These are phyloP conservation scores for Pheosia gnoma DNA, from an alignment of 2,888 invertebrate genomes.

Conservation along the genomic window DNA sequence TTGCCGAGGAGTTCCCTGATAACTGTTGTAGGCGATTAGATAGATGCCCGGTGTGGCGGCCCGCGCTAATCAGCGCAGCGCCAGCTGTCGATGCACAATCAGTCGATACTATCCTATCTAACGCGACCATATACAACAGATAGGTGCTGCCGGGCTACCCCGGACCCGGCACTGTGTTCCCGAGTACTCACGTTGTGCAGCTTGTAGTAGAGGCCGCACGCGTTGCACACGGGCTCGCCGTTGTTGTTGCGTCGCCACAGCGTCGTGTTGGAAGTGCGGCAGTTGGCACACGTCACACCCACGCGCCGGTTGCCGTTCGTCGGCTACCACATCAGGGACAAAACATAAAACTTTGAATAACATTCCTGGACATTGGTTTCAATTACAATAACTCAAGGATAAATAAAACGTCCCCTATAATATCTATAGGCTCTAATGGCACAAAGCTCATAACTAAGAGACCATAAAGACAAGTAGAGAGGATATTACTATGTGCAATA, in stretches of 20 bases:
- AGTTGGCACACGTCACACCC: conserved; percentile 97
- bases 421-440: too few relatives aligned
- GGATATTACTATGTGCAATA: too few relatives aligned
- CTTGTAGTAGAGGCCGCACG: conserved; percentile 98
- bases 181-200: conserved; percentile 87
- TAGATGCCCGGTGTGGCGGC: conserved; percentile 49
- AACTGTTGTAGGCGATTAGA: conserved; percentile 76
- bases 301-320: conserved; percentile 85
- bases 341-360: neutral
- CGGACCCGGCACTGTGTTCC: too few relatives aligned
- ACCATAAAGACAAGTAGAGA: too few relatives aligned
- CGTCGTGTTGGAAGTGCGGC: conserved; percentile 95
- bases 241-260: conserved; percentile 97
- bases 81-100: conserved; percentile 57
- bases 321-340: conserved; percentile 52
- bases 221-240: conserved; percentile 99
- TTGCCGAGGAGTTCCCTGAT: conserved; percentile 84
- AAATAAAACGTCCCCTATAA: too few relatives aligned
- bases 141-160: too few relatives aligned
- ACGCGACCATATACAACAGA: neutral
- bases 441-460: too few relatives aligned
- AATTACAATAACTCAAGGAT: too few relatives aligned
- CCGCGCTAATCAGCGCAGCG: conserved; percentile 40
- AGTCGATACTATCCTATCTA: conserved; percentile 29
- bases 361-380: too few relatives aligned